These are phyloP conservation scores for Holcopasites calliopsidis DNA, from an alignment of 1,140 invertebrate species.

Conservation along the genomic window DNA sequence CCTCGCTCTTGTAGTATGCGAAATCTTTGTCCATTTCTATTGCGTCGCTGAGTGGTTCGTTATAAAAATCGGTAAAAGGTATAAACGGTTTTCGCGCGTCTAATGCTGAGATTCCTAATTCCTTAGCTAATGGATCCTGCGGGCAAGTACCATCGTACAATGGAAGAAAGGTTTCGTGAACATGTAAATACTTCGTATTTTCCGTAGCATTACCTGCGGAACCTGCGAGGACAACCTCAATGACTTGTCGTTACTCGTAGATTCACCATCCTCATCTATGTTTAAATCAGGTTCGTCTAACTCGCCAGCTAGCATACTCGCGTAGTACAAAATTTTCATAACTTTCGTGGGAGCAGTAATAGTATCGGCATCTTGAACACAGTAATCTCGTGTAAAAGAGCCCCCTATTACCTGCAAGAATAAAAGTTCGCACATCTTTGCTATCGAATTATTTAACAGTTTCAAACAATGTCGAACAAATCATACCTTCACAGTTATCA, in stretches of 20 bases:
- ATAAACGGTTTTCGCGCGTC: slow-evolving; percentile 91
- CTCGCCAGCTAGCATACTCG: slow-evolving; percentile 91
- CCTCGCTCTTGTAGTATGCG: slow-evolving; percentile 90
- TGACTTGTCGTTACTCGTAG: slow-evolving; percentile 68
- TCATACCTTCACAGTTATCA: slow-evolving; percentile 86
- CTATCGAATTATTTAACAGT: neutral
- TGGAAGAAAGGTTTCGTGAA: neutral
- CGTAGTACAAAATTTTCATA: slow-evolving; percentile 94
- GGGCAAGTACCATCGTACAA: slow-evolving; percentile 18
- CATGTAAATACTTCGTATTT: neutral
- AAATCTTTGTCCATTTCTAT: slow-evolving; percentile 97
- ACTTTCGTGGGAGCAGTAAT: slow-evolving; percentile 91
- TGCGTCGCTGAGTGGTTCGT: slow-evolving; percentile 94
- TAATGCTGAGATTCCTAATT: slow-evolving; percentile 87
- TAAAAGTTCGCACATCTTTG: neutral
- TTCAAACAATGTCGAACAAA: neutral
- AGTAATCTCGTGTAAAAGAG: slow-evolving; percentile 86
- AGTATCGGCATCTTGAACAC: slow-evolving; percentile 90
- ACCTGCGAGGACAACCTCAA: slow-evolving; percentile 39
- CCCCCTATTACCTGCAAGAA: slow-evolving; percentile 85
- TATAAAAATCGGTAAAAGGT: slow-evolving; percentile 94
- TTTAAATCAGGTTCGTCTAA: slow-evolving; percentile 83
- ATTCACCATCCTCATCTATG: slow-evolving; percentile 80
- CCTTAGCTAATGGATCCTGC: slow-evolving; percentile 77
- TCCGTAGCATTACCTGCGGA: slow-evolving; percentile 41